phyloP scores from a whole-genome alignment of 2,888 invertebrate genomes.

The Pyrocoelia pectoralis region DNA sequence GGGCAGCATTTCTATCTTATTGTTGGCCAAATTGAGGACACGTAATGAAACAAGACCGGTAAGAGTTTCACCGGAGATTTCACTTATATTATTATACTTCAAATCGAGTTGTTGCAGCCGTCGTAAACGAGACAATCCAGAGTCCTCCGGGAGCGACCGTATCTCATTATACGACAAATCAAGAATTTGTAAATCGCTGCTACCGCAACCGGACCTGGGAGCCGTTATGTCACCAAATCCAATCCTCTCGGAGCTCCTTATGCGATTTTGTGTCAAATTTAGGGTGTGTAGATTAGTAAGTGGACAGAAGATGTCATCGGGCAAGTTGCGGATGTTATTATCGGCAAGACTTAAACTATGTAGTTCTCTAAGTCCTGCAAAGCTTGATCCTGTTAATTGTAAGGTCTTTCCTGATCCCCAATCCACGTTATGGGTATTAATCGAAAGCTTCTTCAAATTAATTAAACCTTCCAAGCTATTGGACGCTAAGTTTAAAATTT shows the following conservation, averaged over 20 bases:
- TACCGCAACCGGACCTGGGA: conserved; percentile 66
- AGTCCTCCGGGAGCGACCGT: conserved; percentile 71
- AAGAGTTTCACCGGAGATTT: conserved; percentile 81
- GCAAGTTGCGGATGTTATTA: conserved; percentile 83
- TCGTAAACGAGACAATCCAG: conserved; percentile 77
- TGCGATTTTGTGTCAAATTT: conserved; percentile 85
- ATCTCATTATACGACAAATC: conserved; percentile 86
- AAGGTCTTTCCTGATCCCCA: conserved; percentile 80
- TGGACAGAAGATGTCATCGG: conserved; percentile 81
- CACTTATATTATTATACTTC: conserved; percentile 83
- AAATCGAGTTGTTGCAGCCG: conserved; percentile 82
- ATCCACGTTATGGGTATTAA: conserved; percentile 82
- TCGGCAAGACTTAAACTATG: conserved; percentile 81
- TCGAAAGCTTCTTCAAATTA: conserved; percentile 78
- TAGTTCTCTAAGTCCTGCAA: conserved; percentile 81
- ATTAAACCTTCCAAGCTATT: conserved; percentile 82
- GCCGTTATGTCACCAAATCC: conserved; percentile 65
- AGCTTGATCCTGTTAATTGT: conserved; percentile 75
- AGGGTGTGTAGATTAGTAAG: conserved; percentile 81
- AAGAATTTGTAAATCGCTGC: conserved; percentile 75
- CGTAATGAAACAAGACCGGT: conserved; percentile 80
- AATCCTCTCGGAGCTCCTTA: conserved; percentile 78
- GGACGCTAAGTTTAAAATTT: conserved; percentile 77
- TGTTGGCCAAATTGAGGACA: conserved; percentile 86
- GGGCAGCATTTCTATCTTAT: conserved; percentile 82